A percentile compares a stretch with the other conserved stretches of the same genome.
Evolutionary conservation across 2,888 invertebrate species (phyloP).

Genomic region (Dasypogon diadema): DNA sequence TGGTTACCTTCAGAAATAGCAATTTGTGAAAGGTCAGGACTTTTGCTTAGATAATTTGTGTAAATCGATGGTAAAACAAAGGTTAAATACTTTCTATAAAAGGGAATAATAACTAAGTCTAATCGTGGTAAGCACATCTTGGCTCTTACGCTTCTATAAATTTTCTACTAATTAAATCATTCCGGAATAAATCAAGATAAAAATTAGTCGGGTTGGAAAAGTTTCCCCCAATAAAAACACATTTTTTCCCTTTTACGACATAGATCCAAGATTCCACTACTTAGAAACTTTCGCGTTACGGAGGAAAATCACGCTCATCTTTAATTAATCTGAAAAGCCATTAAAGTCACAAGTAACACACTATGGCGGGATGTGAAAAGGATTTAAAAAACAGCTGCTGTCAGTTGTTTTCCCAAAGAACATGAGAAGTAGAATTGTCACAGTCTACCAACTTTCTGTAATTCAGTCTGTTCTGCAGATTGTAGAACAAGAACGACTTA

Average conservation of each 20-base stretch:
- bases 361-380: constrained; percentile 1
- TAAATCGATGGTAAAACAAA: no score
- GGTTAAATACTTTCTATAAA: no score
- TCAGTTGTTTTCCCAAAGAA: constrained; percentile 34
- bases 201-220: neutral
- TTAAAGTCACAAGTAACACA: constrained; percentile 41
- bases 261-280: neutral
- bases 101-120: no score
- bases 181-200: neutral
- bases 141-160: no score
- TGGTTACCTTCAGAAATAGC: no score
- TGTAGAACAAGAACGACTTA: constrained; percentile 20
- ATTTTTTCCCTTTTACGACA: constrained; percentile 1
- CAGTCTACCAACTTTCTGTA: constrained; percentile 26
- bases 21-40: no score
- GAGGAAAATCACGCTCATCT: constrained; percentile 21
- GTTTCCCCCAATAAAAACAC: neutral
- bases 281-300: neutral
- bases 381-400: constrained; percentile 25
- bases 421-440: constrained; percentile 42
- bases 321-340: constrained; percentile 46
- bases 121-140: constrained; percentile 55
- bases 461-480: neutral
- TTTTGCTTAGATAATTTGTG: no score
- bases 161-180: neutral